Evolutionary conservation across 1,140 invertebrate genomes (phyloP).

Genomic region (Cylas formicarius): DNA sequence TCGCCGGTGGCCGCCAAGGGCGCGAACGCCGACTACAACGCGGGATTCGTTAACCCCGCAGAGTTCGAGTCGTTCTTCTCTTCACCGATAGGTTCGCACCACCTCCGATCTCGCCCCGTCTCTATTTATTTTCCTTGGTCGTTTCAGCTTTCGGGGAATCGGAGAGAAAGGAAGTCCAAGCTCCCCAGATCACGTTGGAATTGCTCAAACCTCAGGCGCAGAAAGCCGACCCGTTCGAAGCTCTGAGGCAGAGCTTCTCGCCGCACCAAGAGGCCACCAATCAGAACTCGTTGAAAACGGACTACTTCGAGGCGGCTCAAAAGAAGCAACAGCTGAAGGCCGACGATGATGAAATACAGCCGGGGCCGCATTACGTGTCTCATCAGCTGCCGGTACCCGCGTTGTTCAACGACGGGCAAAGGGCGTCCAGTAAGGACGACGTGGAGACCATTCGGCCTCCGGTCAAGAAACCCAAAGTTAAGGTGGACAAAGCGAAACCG

Average conservation of each 20-base stretch:
- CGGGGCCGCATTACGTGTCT: constrained; percentile 17
- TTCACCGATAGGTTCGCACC: neutral
- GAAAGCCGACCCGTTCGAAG: constrained; percentile 10
- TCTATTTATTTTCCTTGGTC: constrained; percentile 3
- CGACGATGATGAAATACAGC: constrained; percentile 1
- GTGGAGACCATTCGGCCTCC: constrained; percentile 11
- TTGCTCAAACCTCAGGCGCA: constrained; percentile 5
- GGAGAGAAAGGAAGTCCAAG: constrained; percentile 11
- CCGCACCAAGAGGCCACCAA: constrained; percentile 8
- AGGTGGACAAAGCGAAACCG: too few species aligned
- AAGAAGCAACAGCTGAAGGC: constrained; percentile 14
- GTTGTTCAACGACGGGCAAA: constrained; percentile 6
- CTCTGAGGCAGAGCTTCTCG: constrained; percentile 12
- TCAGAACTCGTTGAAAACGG: constrained; percentile 12
- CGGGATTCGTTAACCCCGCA: constrained; percentile 1
- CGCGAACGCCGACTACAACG: neutral
- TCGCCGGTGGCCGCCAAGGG: neutral
- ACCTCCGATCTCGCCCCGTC: neutral
- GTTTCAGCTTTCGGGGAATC: constrained; percentile 15
- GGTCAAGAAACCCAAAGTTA: constrained; percentile 10
- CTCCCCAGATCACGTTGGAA: constrained; percentile 5
- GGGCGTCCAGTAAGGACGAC: constrained; percentile 16
- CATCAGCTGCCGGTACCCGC: constrained; percentile 15
- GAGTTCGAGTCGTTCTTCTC: constrained; percentile 12
- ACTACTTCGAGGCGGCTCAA: constrained; percentile 26